These are phyloP conservation scores for Mya arenaria DNA, from an alignment of 1,140 invertebrate genomes.

Conservation along the genomic window DNA sequence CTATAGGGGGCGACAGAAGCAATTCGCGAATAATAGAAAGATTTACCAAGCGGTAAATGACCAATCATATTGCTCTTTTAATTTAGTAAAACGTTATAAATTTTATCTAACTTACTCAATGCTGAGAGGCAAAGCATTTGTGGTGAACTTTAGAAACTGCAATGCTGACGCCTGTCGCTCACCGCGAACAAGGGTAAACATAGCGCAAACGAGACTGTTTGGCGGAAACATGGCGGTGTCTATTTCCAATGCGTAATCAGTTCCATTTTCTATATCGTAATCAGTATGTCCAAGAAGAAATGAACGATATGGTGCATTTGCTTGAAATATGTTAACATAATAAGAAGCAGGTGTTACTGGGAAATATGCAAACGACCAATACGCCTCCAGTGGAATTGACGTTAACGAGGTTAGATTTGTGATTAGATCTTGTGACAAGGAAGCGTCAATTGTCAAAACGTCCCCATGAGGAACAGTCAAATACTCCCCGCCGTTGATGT, in stretches of 20 bases:
- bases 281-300: too few species aligned
- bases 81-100: too few species aligned
- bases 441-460: not conserved
- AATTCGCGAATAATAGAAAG: too few species aligned
- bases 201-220: not conserved
- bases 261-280: not conserved
- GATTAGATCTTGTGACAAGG: not conserved
- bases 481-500: slow-evolving; percentile 20
- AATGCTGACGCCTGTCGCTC: not conserved
- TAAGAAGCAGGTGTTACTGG: too few species aligned
- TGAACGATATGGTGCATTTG: too few species aligned
- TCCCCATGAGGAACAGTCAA: not conserved
- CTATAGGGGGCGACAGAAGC: too few species aligned
- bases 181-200: slow-evolving; percentile 15
- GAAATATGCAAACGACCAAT: not conserved
- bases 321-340: too few species aligned
- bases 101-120: slow-evolving; percentile 24
- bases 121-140: not conserved
- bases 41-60: too few species aligned
- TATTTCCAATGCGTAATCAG: not conserved
- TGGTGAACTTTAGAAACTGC: not conserved
- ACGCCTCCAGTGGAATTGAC: not conserved
- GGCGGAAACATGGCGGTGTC: not conserved
- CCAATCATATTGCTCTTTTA: too few species aligned
- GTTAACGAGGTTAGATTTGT: not conserved